Conservation (phyloP, 2,113 vertebrate genomes). For the Tricholaema leucomelas region DNA sequence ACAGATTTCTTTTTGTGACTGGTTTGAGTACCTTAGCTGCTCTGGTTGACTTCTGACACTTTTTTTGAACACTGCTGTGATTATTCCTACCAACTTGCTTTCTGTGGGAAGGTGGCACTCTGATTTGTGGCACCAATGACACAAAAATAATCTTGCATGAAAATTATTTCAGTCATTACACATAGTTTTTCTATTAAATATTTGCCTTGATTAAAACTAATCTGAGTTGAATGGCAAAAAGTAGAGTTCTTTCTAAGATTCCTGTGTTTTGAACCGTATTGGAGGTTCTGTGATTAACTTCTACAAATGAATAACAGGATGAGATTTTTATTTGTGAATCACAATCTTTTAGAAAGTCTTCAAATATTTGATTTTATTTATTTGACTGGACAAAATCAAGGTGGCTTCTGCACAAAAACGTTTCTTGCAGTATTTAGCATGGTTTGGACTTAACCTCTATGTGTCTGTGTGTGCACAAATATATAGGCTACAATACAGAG, state of each 20-base stretch:
- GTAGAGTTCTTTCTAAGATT: background rate
- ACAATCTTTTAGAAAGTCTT: background rate
- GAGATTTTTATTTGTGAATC: background rate
- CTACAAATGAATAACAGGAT: background rate
- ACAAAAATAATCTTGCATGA: constrained; percentile 59
- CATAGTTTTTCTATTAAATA: constrained; percentile 24
- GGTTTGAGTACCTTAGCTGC: constrained; percentile 49
- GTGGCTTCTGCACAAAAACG: constrained; percentile 37
- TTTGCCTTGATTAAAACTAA: constrained; percentile 48
- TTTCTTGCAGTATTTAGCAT: constrained; percentile 60
- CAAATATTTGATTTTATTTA: background rate
- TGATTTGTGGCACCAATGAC: constrained; percentile 30
- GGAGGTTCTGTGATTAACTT: constrained; percentile 8
- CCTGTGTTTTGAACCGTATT: background rate
- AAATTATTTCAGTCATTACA: background rate
- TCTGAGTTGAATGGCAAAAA: background rate
- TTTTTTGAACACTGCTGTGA: constrained; percentile 63
- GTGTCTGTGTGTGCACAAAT: constrained; percentile 18
- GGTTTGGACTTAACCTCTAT: constrained; percentile 62
- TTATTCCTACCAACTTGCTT: constrained; percentile 40
- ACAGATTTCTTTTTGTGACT: constrained; percentile 54
- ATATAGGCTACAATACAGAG: background rate
- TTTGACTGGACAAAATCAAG: constrained; percentile 55
- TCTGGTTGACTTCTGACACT: constrained; percentile 55
- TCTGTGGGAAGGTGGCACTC: constrained; percentile 55